Percentiles rank a stretch among this genome's conserved stretches.
Conservation (phyloP, 2,797 vertebrate species). For the Mycteria americana region DNA sequence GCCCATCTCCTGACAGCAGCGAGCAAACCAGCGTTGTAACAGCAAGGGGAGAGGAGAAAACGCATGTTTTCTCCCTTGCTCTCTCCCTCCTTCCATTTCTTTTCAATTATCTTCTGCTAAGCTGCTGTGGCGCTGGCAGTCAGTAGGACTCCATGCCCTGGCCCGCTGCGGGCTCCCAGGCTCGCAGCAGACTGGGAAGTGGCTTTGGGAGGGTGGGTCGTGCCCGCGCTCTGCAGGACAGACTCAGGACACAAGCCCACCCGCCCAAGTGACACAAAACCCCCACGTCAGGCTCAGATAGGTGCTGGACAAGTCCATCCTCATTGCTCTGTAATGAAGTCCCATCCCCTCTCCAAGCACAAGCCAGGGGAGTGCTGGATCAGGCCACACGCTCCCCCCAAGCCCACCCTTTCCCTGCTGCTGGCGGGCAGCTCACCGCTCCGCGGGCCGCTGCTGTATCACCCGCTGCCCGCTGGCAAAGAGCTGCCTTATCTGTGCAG, state of each 20-base stretch:
- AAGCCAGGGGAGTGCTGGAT: not conserved
- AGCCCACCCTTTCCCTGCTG: not conserved
- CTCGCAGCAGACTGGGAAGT: fast-evolving
- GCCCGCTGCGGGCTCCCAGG: fast-evolving
- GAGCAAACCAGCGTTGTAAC: not conserved
- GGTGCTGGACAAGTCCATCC: not conserved
- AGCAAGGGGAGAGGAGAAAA: not conserved
- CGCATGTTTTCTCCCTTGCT: fast-evolving
- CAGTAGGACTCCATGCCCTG: not conserved
- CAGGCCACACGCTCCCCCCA: not conserved
- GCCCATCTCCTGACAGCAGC: not conserved
- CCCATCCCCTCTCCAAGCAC: not conserved
- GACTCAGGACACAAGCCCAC: not conserved
- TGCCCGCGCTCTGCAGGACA: fast-evolving
- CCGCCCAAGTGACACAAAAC: fast-evolving
- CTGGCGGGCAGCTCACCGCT: not conserved
- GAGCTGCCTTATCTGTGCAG: constrained; percentile 44
- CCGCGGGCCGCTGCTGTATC: not conserved
- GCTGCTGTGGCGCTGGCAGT: fast-evolving
- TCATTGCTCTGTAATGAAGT: fast-evolving
- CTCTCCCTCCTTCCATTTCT: not conserved
- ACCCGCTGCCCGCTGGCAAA: not conserved
- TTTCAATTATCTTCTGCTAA: not conserved
- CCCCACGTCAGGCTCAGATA: fast-evolving
- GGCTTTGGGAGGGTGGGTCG: fast-evolving